These are phyloP conservation scores for Leucophenga maculata DNA, from an alignment of 2,888 invertebrate species.

Conservation along the genomic window DNA sequence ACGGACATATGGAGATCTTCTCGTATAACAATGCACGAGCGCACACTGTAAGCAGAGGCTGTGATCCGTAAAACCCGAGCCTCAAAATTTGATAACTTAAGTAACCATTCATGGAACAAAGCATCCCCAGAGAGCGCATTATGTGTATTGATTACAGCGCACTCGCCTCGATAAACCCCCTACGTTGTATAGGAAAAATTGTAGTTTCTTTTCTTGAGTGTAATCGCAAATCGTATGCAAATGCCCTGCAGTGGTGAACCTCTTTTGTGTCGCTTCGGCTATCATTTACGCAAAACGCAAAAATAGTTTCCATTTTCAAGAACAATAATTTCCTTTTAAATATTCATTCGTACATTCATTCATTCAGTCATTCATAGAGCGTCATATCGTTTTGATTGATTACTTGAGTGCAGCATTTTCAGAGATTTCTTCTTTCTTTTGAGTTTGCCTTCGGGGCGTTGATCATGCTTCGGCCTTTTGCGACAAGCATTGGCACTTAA, in stretches of 20 bases:
- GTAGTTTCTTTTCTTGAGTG: too few species aligned
- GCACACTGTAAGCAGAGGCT: slow-evolving; percentile 10
- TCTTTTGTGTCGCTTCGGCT: neutral
- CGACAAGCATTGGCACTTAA: slow-evolving; percentile 28
- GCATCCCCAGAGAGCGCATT: slow-evolving; percentile 7
- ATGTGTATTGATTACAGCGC: slow-evolving; percentile 21
- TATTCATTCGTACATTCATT: neutral
- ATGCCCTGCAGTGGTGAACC: neutral
- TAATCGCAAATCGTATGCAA: slow-evolving; percentile 17
- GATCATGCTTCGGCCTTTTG: neutral
- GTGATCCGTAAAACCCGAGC: neutral
- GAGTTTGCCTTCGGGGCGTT: slow-evolving; percentile 6
- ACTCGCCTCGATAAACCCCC: slow-evolving; percentile 1
- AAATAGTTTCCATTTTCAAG: slow-evolving; percentile 8
- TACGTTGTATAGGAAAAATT: neutral
- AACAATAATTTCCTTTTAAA: slow-evolving; percentile 21
- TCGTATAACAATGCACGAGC: neutral
- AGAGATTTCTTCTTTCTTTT: neutral
- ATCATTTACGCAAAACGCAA: slow-evolving; percentile 17
- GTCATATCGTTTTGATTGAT: slow-evolving; percentile 60
- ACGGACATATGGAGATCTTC: too few species aligned
- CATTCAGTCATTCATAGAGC: slow-evolving; percentile 28
- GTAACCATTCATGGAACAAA: neutral
- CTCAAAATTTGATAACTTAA: slow-evolving; percentile 21
- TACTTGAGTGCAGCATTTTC: slow-evolving; percentile 35